These are phyloP conservation scores for Apamea anceps DNA, from an alignment of 2,888 invertebrate species.

Conservation along the genomic window DNA sequence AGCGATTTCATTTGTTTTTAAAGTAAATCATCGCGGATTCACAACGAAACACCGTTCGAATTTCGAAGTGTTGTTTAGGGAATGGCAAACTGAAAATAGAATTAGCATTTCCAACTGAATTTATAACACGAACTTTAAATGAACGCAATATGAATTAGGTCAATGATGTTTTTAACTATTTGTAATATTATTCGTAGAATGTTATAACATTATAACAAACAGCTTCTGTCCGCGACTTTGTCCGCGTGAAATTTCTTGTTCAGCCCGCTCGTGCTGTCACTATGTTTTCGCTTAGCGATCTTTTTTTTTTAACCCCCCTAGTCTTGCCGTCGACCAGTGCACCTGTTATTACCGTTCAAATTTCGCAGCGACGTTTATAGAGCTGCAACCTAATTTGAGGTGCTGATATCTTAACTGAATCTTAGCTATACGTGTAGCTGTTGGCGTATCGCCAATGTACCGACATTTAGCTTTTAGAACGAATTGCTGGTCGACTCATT, in stretches of 20 bases:
- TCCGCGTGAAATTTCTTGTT: no score
- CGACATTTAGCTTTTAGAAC: conserved; percentile 16
- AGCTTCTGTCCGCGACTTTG: not conserved
- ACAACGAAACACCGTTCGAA: not conserved
- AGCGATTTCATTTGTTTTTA: no score
- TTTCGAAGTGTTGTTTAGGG: not conserved
- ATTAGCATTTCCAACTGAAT: not conserved
- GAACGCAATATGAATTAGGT: not conserved
- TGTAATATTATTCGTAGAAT: not conserved
- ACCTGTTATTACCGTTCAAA: no score
- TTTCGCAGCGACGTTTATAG: not conserved
- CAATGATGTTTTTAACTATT: not conserved
- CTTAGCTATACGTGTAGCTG: conserved; percentile 1
- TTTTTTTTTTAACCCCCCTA: no score
- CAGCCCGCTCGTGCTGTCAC: no score
- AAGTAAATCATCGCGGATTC: no score
- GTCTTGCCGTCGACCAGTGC: no score
- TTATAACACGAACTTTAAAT: not conserved
- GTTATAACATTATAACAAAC: not conserved
- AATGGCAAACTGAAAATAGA: not conserved
- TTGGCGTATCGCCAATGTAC: conserved; percentile 28
- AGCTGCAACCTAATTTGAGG: not conserved
- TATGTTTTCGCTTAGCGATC: no score
- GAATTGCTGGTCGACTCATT: not conserved
- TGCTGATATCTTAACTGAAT: not conserved